Conservation (phyloP, 2,888 invertebrate genomes). For the Idaea biselata region DNA sequence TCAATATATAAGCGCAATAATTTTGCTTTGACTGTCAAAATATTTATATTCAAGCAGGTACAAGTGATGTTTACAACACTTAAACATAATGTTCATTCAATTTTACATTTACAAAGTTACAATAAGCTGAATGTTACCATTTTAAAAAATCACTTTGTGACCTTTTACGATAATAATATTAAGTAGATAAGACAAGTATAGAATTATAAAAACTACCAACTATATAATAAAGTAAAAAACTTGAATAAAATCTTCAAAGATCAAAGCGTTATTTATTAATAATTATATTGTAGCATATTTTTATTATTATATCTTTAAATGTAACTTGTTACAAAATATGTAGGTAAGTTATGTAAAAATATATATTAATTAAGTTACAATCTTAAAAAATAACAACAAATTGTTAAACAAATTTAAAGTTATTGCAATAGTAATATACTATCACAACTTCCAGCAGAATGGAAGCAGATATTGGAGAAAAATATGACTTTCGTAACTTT, state of each 20-base stretch:
- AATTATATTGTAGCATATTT: constrained; percentile 22
- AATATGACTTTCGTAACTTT: constrained; percentile 12
- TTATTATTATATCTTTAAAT: constrained; percentile 35
- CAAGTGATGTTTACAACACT: constrained; percentile 76
- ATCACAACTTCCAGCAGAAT: constrained; percentile 38
- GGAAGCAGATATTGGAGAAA: constrained; percentile 34
- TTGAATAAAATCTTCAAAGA: constrained; percentile 39
- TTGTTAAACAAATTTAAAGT: constrained; percentile 49
- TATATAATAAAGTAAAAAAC: constrained; percentile 28
- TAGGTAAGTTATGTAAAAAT: constrained; percentile 24
- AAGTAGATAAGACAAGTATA: constrained; percentile 32
- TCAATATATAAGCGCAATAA: constrained; percentile 78
- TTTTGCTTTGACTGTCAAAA: constrained; percentile 79
- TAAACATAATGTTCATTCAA: constrained; percentile 53
- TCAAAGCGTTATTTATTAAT: constrained; percentile 50
- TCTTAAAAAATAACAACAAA: constrained; percentile 53
- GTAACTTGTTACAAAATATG: constrained; percentile 42
- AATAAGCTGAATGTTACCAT: constrained; percentile 24
- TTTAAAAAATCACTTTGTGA: constrained; percentile 48
- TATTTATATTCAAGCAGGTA: constrained; percentile 77
- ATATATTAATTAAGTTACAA: constrained; percentile 34
- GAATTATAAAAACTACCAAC: constrained; percentile 39
- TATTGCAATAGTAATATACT: constrained; percentile 51
- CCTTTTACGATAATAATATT: constrained; percentile 32
- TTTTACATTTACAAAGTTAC: constrained; percentile 25